A percentile compares a stretch with the other conserved stretches of the same genome.
Conservation (phyloP, 2,797 vertebrate genomes). For the Brachyrhaphis roseni region DNA sequence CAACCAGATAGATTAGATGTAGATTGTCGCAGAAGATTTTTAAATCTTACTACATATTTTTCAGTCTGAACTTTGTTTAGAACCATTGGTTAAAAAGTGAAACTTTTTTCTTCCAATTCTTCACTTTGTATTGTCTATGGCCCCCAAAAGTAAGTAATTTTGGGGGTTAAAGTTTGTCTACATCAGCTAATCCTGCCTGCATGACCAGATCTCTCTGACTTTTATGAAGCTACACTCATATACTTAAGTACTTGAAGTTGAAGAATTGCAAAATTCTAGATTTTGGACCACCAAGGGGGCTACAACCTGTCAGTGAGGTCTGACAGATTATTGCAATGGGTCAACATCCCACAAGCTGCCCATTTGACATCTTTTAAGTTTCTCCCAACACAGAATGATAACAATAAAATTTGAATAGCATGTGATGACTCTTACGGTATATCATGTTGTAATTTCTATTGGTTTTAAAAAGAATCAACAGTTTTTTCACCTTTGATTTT, state of each 20-base stretch:
- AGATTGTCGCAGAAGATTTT: neutral
- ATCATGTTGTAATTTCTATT: neutral
- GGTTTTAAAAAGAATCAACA: neutral
- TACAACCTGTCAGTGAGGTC: neutral
- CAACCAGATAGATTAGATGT: neutral
- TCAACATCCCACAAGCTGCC: neutral
- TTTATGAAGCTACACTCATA: neutral
- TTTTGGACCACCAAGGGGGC: neutral
- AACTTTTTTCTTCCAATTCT: neutral
- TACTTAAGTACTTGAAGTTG: neutral
- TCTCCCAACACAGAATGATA: neutral
- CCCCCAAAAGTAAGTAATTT: neutral
- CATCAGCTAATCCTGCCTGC: neutral
- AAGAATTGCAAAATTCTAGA: constrained; percentile 2
- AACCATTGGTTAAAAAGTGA: neutral
- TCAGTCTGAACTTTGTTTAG: neutral
- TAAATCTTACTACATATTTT: neutral
- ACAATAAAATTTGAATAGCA: neutral
- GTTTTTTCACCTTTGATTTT: neutral
- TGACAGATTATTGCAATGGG: neutral
- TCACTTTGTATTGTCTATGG: neutral
- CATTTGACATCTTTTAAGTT: neutral
- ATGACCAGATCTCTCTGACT: neutral
- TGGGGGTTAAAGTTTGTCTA: neutral
- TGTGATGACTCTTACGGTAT: neutral